phyloP scores from a whole-genome alignment of 2,113 vertebrate genomes.

The Alouatta palliata region DNA sequence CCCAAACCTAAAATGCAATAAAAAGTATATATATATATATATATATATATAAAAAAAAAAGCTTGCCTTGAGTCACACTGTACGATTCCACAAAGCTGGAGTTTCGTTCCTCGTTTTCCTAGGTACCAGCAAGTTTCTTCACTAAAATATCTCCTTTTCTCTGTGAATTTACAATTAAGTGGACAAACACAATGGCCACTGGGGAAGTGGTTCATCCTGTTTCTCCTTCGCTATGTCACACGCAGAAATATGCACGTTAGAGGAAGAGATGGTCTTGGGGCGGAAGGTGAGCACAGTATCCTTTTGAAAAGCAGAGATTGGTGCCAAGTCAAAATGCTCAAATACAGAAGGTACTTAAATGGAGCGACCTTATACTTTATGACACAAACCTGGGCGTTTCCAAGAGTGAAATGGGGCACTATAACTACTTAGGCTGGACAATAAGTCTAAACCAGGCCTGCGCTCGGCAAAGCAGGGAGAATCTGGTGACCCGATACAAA shows the following conservation, averaged over 20 bases:
- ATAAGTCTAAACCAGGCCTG: background rate
- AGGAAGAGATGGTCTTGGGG: background rate
- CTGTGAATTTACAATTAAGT: background rate
- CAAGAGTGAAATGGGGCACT: background rate
- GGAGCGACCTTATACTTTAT: background rate
- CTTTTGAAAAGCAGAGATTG: background rate
- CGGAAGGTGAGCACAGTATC: background rate
- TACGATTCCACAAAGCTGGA: background rate
- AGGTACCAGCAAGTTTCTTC: background rate
- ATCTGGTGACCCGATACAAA: background rate
- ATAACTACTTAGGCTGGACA: background rate
- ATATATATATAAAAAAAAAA: too few relatives aligned
- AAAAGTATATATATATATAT: too few relatives aligned
- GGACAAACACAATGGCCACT: background rate
- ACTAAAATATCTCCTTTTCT: constrained; percentile 7
- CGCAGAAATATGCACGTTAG: background rate
- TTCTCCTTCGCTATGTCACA: background rate
- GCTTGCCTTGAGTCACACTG: background rate
- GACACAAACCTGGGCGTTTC: background rate
- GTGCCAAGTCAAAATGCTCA: background rate
- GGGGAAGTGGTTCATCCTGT: background rate
- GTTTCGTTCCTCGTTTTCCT: background rate
- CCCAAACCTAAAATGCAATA: too few relatives aligned
- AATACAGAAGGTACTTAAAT: background rate
- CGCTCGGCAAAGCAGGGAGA: background rate